A percentile compares a stretch with the other conserved stretches of the same genome.
These are phyloP conservation scores for Gila robusta DNA, from an alignment of 2,797 vertebrate species.

Conservation along the genomic window DNA sequence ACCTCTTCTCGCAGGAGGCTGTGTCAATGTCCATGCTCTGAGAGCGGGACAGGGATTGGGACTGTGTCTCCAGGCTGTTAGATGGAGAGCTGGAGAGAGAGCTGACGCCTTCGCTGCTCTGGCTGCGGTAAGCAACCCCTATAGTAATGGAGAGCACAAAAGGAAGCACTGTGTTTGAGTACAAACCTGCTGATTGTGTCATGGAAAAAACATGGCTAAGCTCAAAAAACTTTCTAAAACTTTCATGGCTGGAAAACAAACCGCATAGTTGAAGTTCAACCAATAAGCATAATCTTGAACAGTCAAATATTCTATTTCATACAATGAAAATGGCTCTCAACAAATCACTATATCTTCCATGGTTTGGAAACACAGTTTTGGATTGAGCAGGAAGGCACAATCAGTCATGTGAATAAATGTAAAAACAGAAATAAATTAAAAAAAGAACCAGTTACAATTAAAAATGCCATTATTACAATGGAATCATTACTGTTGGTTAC, in stretches of 20 bases:
- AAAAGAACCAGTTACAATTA: background rate
- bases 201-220: background rate
- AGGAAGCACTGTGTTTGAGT: slow-evolving; percentile 25
- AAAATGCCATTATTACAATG: background rate
- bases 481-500: background rate
- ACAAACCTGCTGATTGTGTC: background rate
- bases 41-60: slow-evolving; percentile 96
- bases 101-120: slow-evolving; percentile 99
- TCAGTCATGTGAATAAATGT: background rate
- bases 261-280: background rate
- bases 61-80: slow-evolving; percentile 98
- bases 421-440: too few relatives aligned
- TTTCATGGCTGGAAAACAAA: background rate
- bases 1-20: slow-evolving; percentile 99
- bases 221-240: slow-evolving; percentile 13
- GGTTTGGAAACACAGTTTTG: background rate
- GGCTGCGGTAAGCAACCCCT: slow-evolving; percentile 95
- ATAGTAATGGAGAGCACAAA: slow-evolving; percentile 29
- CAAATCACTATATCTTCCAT: background rate
- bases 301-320: background rate
- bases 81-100: slow-evolving; percentile 99
- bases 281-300: background rate
- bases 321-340: background rate
- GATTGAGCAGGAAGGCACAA: background rate
- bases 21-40: slow-evolving; percentile 99